These are phyloP conservation scores for Simalia tracyae DNA, from an alignment of 2,797 vertebrate species.

Conservation along the genomic window DNA sequence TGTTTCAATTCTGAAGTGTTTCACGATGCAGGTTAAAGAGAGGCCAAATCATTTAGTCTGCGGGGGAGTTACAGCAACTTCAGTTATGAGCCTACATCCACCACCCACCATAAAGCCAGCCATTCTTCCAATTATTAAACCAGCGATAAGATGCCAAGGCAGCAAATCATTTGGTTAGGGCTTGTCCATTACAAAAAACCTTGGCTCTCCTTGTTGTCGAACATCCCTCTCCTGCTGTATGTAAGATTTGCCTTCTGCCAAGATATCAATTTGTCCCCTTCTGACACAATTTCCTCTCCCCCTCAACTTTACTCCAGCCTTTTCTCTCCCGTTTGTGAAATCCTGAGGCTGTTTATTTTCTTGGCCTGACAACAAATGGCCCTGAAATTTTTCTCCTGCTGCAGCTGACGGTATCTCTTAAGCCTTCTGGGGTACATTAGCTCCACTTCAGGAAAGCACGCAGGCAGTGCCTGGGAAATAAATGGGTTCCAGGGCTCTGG, in stretches of 20 bases:
- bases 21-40: not conserved
- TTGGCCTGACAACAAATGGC: slow-evolving; percentile 32
- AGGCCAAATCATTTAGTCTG: not conserved
- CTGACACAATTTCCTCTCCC: slow-evolving; percentile 23
- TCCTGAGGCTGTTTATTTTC: slow-evolving; percentile 51
- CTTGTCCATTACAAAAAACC: not conserved
- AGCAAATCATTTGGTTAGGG: not conserved
- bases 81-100: not conserved
- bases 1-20: not conserved
- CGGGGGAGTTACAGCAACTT: not conserved
- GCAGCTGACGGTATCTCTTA: slow-evolving; percentile 44
- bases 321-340: slow-evolving; percentile 16
- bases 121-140: not conserved
- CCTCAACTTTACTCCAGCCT: slow-evolving; percentile 21
- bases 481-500: slow-evolving; percentile 59
- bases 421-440: slow-evolving; percentile 62
- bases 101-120: not conserved
- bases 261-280: slow-evolving; percentile 20
- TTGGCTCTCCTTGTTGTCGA: not conserved
- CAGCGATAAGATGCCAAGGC: not conserved
- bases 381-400: slow-evolving; percentile 28
- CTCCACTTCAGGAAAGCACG: slow-evolving; percentile 36
- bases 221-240: not conserved
- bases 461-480: slow-evolving; percentile 60
- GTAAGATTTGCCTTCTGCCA: slow-evolving; percentile 4